phyloP scores from a whole-genome alignment of 1,140 invertebrate species.

The Piezodorus guildinii region DNA sequence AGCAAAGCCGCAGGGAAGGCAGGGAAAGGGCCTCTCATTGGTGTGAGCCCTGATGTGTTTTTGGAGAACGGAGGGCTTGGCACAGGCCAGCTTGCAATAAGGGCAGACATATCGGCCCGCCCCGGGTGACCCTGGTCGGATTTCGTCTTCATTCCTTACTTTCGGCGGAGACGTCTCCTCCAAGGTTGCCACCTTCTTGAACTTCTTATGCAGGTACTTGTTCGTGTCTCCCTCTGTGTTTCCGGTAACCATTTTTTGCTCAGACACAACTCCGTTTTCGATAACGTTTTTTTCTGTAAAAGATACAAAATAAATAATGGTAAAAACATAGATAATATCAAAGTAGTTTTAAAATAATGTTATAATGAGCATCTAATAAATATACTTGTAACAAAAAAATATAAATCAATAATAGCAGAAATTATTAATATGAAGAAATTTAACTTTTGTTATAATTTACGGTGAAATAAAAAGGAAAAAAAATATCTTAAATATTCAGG shows the following conservation, averaged over 20 bases:
- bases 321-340: too few relatives aligned
- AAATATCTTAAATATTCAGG: too few relatives aligned
- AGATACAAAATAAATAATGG: neutral
- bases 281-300: constrained; percentile 12
- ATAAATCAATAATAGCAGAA: too few relatives aligned
- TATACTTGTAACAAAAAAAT: too few relatives aligned
- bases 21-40: constrained; percentile 86
- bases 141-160: neutral
- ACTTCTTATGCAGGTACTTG: constrained; percentile 81
- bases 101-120: constrained; percentile 61
- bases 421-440: too few relatives aligned
- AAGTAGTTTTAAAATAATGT: too few relatives aligned
- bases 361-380: too few relatives aligned
- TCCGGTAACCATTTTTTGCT: constrained; percentile 10
- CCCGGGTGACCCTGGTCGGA: neutral
- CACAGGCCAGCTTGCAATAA: constrained; percentile 76
- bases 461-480: too few relatives aligned
- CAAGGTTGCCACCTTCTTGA: constrained; percentile 64
- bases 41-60: constrained; percentile 87
- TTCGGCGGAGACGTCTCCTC: constrained; percentile 20
- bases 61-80: constrained; percentile 85
- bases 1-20: constrained; percentile 74
- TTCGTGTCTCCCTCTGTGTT: constrained; percentile 31
- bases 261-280: constrained; percentile 8
- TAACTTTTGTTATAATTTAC: too few relatives aligned